Conservation (phyloP, 2,113 vertebrate genomes). For the Diphyllodes magnificus region DNA sequence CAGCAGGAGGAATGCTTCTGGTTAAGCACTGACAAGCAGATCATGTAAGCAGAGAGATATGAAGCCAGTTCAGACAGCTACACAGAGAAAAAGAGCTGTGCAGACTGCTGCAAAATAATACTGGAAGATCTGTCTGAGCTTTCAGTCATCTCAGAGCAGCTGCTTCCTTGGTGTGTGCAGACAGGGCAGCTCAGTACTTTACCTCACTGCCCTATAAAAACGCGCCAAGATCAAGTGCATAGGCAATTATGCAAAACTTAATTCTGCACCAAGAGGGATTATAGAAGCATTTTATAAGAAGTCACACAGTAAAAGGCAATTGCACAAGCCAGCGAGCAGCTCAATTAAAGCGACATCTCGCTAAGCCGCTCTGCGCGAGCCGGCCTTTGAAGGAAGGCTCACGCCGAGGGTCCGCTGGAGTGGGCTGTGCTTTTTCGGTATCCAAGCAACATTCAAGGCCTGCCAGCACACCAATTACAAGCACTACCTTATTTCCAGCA, state of each 20-base stretch:
- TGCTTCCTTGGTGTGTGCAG: neutral
- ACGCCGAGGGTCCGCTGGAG: neutral
- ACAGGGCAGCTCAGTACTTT: neutral
- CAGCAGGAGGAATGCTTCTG: neutral
- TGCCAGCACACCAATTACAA: neutral
- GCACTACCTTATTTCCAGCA: neutral
- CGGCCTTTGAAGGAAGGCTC: neutral
- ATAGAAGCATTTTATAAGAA: neutral
- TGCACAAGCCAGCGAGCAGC: neutral
- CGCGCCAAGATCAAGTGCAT: neutral
- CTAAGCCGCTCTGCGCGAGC: neutral
- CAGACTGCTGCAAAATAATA: neutral
- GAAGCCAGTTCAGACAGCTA: neutral
- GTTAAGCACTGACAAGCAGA: neutral
- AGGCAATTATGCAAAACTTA: constrained; percentile 25
- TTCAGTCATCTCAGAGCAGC: neutral
- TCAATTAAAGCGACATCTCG: constrained; percentile 21
- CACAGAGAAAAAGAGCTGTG: neutral
- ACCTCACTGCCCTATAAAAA: neutral
- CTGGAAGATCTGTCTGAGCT: neutral
- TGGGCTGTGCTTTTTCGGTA: neutral
- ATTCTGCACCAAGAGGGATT: constrained; percentile 23
- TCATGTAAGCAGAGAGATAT: neutral
- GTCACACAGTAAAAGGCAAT: neutral
- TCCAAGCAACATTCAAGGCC: constrained; percentile 58